Conservation (phyloP, 2,113 vertebrate species). For the Oplegnathus fasciatus region DNA sequence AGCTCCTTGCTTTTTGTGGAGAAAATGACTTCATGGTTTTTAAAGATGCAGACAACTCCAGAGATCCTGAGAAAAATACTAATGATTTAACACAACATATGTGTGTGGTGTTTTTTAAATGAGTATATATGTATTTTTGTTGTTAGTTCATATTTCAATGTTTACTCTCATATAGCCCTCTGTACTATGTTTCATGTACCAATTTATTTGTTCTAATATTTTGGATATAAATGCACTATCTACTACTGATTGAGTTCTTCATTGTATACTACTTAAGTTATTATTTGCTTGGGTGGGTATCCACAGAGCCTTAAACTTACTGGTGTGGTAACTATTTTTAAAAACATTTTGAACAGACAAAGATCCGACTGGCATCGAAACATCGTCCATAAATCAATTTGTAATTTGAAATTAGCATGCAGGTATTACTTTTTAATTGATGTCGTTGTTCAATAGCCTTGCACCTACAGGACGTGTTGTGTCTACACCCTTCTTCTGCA, state of each 20-base stretch:
- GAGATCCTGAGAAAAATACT: background rate
- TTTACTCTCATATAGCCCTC: no score
- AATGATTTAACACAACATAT: background rate
- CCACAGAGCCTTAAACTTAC: background rate
- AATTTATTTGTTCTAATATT: background rate
- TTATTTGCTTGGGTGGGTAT: background rate
- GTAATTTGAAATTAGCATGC: background rate
- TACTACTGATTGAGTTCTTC: background rate
- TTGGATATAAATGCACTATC: background rate
- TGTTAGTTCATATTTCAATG: no score
- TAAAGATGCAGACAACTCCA: background rate
- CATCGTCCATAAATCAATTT: background rate
- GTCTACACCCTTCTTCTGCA: background rate
- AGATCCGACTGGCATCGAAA: background rate
- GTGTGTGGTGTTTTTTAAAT: background rate
- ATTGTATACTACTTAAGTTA: background rate
- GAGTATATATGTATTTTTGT: no score
- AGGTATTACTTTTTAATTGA: background rate
- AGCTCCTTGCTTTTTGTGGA: no score
- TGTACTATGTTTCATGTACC: background rate
- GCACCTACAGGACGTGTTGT: background rate
- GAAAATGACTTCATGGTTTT: no score
- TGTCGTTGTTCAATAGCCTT: background rate
- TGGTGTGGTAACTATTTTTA: background rate
- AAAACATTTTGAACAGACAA: background rate